Base-by-base conservation (phyloP, 2,113 vertebrate species). In the Elgaria multicarinata region DNA sequence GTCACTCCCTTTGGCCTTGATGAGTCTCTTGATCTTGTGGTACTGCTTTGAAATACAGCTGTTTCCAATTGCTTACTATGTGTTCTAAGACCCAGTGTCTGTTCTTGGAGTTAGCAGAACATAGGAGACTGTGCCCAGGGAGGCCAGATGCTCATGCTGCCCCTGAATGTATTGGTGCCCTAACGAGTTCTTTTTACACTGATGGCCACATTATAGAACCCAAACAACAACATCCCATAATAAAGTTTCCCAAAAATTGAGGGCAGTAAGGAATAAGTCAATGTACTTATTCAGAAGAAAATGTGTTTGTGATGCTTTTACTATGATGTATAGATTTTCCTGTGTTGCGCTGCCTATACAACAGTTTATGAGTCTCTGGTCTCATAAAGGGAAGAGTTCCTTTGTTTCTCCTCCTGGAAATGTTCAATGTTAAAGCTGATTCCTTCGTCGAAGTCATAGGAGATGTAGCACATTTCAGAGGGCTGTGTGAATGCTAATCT, bases 401-500 rank as follows among this genome's bases (percentile, higher is more conserved):
- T 72, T 82, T 39, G 50, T 91, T 89, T 89, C 77, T 86, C 10
- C 44, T 3, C 42, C 39, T 69, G 75, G 78, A 55, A 22, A 4
- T 83, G 50, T 90, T 83, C 83, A 87, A 33, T 85, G 79, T 69
- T 72, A 50, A 50, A 33, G 44, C 86, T 44, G 20, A 67, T 82
- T 85, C 66, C 79, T 89, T 91, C 83, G 55, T 77, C 83, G 86
- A 28, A 6, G 74, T 91, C 53, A 83, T 36, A 71, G 80, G 77
- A 83, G 75, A 79, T 58, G 87, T 66, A 85, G 58, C 67, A 79
- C 58, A 44, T 90, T 85, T 89, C 58, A 86, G 87, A 88, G 75
- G 31, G 55, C 20, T 92, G 31, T 46, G 6, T 87, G 39, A 76
- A 58, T 7, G 74, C 33, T 80, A 75, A 74, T 39, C 76, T 36